Conservation (phyloP, 2,113 vertebrate genomes). For the human (Homo sapiens) region DNA sequence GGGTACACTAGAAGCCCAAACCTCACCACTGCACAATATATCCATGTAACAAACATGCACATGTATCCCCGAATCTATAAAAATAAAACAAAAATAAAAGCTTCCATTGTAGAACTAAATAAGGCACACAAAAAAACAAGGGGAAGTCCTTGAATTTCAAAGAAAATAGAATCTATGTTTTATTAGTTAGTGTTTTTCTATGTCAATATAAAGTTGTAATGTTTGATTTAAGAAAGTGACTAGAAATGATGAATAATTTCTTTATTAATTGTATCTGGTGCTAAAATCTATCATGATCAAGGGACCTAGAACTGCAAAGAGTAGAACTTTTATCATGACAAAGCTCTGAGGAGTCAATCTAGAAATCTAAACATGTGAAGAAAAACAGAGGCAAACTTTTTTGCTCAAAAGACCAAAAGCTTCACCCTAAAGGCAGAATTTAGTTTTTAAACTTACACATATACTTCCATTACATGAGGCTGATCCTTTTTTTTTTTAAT, state of each 20-base stretch:
- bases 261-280: not conserved
- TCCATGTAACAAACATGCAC: no score
- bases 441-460: not conserved
- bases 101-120: not conserved
- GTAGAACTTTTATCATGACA: not conserved
- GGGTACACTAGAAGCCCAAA: no score
- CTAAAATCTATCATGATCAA: not conserved
- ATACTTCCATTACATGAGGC: not conserved
- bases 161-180: not conserved
- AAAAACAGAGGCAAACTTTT: not conserved
- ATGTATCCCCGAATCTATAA: no score
- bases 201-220: not conserved
- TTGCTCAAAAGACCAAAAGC: not conserved
- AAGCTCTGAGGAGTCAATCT: not conserved
- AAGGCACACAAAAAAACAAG: constrained; percentile 2
- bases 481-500: not conserved
- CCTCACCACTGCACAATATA: no score
- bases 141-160: not conserved
- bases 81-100: no score
- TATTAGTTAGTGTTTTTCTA: constrained; percentile 12
- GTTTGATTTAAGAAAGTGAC: constrained; percentile 16
- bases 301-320: not conserved
- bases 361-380: not conserved
- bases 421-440: not conserved
- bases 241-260: constrained; percentile 1